phyloP scores from a whole-genome alignment of 2,888 invertebrate genomes.

The Drosophila infuscata region DNA sequence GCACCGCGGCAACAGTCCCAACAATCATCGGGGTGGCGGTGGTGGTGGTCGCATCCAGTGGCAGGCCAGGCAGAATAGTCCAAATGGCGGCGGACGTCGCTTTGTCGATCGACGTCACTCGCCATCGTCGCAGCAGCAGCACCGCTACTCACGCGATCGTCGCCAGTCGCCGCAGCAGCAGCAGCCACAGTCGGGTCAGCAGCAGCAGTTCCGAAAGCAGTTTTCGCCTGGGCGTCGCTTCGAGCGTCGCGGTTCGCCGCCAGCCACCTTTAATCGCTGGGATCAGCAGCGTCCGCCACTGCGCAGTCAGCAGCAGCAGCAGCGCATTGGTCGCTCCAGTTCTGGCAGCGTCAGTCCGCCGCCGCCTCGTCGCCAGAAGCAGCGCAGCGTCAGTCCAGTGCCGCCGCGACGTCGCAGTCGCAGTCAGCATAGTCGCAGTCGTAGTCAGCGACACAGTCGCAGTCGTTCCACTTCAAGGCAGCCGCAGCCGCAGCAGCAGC shows the following conservation, averaged over 20 bases:
- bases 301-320: constrained; percentile 44
- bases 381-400: constrained; percentile 63
- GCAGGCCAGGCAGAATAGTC: constrained; percentile 82
- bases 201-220: constrained; percentile 81
- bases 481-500: constrained; percentile 17
- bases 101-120: constrained; percentile 71
- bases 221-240: constrained; percentile 76
- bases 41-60: constrained; percentile 78
- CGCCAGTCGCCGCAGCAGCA: constrained; percentile 68
- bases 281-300: constrained; percentile 61
- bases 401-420: constrained; percentile 40
- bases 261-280: constrained; percentile 78
- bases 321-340: constrained; percentile 43
- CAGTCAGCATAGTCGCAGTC: constrained; percentile 29
- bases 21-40: constrained; percentile 72
- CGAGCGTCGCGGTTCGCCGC: constrained; percentile 76
- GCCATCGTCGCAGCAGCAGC: constrained; percentile 49
- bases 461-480: constrained; percentile 41
- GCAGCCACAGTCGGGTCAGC: constrained; percentile 31
- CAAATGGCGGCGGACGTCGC: constrained; percentile 69
- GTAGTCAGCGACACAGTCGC: constrained; percentile 46
- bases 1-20: constrained; percentile 71
- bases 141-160: constrained; percentile 62
- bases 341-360: constrained; percentile 57
- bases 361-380: constrained; percentile 49